These are phyloP conservation scores for Sinella curviseta DNA, from an alignment of 1,140 invertebrate genomes.

Conservation along the genomic window DNA sequence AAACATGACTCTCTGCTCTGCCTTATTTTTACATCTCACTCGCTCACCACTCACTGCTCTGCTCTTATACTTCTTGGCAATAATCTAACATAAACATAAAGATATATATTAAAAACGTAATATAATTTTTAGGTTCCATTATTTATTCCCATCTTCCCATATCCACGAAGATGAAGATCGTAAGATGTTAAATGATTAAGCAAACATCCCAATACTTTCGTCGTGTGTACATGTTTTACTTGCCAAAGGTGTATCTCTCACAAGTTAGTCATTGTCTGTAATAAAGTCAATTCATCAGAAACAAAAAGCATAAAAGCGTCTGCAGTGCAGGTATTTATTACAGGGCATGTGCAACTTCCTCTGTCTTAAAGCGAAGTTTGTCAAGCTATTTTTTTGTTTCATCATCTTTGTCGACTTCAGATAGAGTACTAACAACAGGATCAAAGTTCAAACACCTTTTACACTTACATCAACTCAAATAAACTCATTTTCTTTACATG, in stretches of 20 bases:
- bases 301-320: no score
- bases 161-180: neutral
- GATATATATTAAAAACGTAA: neutral
- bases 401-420: neutral
- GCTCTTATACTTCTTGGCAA: no score
- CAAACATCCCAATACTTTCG: conserved; percentile 44
- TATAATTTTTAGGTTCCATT: neutral
- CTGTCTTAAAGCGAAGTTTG: neutral
- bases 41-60: no score
- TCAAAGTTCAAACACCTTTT: conserved; percentile 41
- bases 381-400: conserved; percentile 6
- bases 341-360: neutral
- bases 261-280: no score
- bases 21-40: neutral
- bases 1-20: neutral
- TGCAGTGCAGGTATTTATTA: neutral
- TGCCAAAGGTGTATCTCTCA: conserved; percentile 9
- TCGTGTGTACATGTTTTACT: conserved; percentile 2
- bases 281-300: no score
- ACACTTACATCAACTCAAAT: neutral
- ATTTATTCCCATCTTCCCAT: neutral
- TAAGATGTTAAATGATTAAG: conserved; percentile 48
- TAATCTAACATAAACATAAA: neutral
- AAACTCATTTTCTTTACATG: conserved; percentile 8
- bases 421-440: conserved; percentile 31